Percentiles rank a stretch among this genome's conserved stretches.
Evolutionary conservation across 2,888 invertebrate genomes (phyloP).

Genomic region (Poecilobothrus nobilitatus): DNA sequence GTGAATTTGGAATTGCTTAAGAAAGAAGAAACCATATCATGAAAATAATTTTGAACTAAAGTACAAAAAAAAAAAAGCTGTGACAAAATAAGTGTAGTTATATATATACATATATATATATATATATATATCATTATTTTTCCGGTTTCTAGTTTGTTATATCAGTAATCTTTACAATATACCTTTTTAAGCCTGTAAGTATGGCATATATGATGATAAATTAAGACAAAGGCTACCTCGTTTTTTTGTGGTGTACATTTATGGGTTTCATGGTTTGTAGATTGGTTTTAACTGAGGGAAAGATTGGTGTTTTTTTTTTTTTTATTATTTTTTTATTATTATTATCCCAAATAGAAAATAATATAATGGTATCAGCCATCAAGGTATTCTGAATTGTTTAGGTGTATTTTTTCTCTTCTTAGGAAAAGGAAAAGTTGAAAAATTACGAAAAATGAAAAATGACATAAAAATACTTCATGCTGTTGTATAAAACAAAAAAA

Average conservation of each 20-base stretch:
- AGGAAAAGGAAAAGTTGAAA: background rate
- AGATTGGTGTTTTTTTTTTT: too few species aligned
- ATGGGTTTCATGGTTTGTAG: too few species aligned
- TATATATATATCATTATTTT: too few species aligned
- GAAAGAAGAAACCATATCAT: too few species aligned
- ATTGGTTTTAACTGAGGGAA: too few species aligned
- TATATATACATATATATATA: too few species aligned
- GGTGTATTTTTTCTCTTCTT: background rate
- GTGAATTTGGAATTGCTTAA: too few species aligned
- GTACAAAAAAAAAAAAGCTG: too few species aligned
- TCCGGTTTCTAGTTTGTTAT: background rate
- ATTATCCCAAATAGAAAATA: background rate
- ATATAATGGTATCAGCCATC: background rate
- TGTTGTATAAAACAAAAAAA: background rate
- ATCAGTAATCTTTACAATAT: background rate
- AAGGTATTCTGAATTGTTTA: background rate
- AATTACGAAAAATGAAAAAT: conserved; percentile 2
- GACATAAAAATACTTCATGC: background rate
- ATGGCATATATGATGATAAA: background rate
- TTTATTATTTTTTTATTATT: background rate
- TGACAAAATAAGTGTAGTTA: too few species aligned
- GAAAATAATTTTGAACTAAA: too few species aligned
- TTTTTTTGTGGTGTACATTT: background rate
- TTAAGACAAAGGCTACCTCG: background rate
- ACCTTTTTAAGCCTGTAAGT: background rate